Evolutionary conservation across 1,140 invertebrate species (phyloP).

Genomic region (Nomia melanderi): DNA sequence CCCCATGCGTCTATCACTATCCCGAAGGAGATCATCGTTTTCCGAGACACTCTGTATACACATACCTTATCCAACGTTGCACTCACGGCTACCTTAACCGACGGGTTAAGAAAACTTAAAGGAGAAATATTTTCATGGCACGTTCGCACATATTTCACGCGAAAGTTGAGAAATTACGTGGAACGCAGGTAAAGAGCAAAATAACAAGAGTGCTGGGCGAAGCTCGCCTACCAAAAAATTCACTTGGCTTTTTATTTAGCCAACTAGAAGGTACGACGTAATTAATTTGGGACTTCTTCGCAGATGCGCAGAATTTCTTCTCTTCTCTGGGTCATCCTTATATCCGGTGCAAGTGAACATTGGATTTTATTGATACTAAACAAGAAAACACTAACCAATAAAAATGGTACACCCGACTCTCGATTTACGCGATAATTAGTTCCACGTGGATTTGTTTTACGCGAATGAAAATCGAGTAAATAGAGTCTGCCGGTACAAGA

Average conservation of each 20-base stretch:
- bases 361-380: too few species aligned
- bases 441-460: too few species aligned
- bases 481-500: too few species aligned
- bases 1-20: background rate
- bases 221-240: background rate
- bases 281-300: slow-evolving; percentile 11
- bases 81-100: background rate
- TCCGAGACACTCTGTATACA: background rate
- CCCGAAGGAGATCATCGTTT: background rate
- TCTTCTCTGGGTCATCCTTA: background rate
- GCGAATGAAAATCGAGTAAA: too few species aligned
- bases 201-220: background rate
- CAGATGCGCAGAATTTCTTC: background rate
- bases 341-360: too few species aligned
- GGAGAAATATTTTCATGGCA: slow-evolving; percentile 32
- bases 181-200: slow-evolving; percentile 1
- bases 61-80: background rate
- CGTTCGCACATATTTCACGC: slow-evolving; percentile 16
- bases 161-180: background rate
- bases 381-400: too few species aligned
- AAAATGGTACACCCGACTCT: too few species aligned
- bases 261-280: slow-evolving; percentile 17
- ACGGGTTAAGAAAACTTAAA: slow-evolving; percentile 60
- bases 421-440: too few species aligned
- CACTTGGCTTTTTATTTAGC: slow-evolving; percentile 18